phyloP scores from a whole-genome alignment of 2,113 vertebrate species.

The Otus sunia region DNA sequence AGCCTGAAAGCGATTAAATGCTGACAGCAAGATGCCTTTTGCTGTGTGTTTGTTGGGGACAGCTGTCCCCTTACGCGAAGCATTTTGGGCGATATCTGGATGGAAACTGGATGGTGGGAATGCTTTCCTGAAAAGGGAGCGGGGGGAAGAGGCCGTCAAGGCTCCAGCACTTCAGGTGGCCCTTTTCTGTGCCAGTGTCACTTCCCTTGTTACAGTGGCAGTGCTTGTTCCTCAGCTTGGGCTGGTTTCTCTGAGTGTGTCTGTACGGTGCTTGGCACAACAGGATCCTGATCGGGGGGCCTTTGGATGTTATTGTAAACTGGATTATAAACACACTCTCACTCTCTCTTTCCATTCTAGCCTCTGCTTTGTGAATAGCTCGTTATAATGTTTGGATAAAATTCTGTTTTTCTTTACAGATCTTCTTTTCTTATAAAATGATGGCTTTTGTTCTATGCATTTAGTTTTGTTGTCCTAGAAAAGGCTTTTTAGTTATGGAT shows the following conservation, averaged over 20 bases:
- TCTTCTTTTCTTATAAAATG: background rate
- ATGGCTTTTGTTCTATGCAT: background rate
- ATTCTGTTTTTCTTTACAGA: background rate
- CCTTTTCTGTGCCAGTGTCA: background rate
- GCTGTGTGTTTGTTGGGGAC: background rate
- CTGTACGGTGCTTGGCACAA: background rate
- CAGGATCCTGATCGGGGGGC: background rate
- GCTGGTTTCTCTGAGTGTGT: background rate
- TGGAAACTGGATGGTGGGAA: background rate
- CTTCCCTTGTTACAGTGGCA: background rate
- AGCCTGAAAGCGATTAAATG: background rate
- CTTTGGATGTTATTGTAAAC: background rate
- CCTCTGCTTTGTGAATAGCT: conserved; percentile 2
- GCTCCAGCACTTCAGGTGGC: background rate
- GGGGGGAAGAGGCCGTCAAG: background rate
- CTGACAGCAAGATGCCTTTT: background rate
- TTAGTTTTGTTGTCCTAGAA: background rate
- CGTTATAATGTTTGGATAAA: background rate
- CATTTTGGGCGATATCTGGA: background rate
- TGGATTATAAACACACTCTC: background rate
- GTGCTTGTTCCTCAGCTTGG: background rate
- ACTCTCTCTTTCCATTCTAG: background rate
- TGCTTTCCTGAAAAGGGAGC: background rate
- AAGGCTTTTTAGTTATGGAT: background rate
- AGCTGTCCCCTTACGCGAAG: background rate